Conservation (phyloP, 2,797 vertebrate species). For the Paguma larvata region DNA sequence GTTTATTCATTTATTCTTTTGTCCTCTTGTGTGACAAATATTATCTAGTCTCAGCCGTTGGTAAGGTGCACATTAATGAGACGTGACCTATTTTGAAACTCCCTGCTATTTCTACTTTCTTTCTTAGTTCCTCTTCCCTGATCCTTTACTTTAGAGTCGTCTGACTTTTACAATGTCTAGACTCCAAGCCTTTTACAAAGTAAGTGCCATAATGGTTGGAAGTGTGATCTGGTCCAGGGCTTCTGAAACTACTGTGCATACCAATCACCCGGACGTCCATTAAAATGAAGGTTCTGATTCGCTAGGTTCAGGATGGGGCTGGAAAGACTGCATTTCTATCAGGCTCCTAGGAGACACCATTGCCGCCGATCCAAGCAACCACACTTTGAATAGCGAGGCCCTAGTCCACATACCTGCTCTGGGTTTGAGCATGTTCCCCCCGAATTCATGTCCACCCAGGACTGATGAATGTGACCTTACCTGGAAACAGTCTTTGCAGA, state of each 20-base stretch:
- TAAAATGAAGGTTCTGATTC: background rate
- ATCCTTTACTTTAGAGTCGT: background rate
- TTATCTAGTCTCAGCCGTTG: background rate
- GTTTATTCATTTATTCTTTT: constrained; percentile 39
- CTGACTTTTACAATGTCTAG: constrained; percentile 34
- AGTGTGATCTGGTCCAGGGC: background rate
- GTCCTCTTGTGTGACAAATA: background rate
- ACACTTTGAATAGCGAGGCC: background rate
- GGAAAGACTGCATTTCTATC: background rate
- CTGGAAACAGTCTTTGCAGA: background rate
- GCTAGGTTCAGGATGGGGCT: background rate
- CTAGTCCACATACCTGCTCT: fast-evolving
- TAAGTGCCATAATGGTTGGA: background rate
- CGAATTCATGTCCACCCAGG: background rate
- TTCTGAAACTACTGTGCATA: background rate
- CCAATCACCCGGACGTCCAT: background rate
- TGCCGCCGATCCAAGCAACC: background rate
- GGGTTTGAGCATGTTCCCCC: background rate
- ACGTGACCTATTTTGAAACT: background rate
- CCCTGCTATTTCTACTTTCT: background rate
- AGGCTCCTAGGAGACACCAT: background rate
- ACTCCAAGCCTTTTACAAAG: background rate
- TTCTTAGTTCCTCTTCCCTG: constrained; percentile 24
- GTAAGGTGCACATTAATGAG: background rate
- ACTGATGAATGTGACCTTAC: background rate